Evolutionary conservation across 2,888 invertebrate species (phyloP), one percentile per base, ranked within the genome.

Genomic region (Odiellus spinosus): DNA sequence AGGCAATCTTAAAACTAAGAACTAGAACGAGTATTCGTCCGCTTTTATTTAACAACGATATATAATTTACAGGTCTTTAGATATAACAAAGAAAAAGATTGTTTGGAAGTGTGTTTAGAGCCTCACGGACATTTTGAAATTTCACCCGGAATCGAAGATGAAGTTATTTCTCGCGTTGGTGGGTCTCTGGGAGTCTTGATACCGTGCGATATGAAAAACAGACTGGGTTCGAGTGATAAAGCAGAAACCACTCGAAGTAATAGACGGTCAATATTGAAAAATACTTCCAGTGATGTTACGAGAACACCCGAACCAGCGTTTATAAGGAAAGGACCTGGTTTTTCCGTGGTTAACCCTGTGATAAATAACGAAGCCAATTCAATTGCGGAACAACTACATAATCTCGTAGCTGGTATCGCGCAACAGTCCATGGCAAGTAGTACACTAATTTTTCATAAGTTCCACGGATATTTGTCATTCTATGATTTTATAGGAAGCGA

Each of bases 321-420:
- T 12, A 36, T 36, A 36, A 45, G 50, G 3, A 51, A 51, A 46
- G 50, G 50, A 38, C 50, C 50, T 11, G 50, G 50, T 4, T 43
- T 48, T 41, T 51, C 50, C 5, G 40, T 51, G 14, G 32, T 51
- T 32, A 40, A 41, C 42, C 44, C 39, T 26, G 26, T 26, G 26
- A 26, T 26, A 26, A 26, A 26, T 8, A 26, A 26, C 8, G 26
- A 26, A 26, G 8, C 26, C 8, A 26, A 26, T 26, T 26, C 26
- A 26, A 26, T 26, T 8, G 8, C 26, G 26, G 26, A 26, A 26
- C 26, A 26, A 26, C 4, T 26, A 8, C 26, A 26, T 26, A 26
- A 26, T 26, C 26, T 26, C 5, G 26, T 26, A 26, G 4, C 26
- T 8, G 8, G 26, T 26, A 26, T 26, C 26, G 26, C 26, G 4